Base-by-base conservation (phyloP, 2,888 invertebrate genomes). In the Mimumesa dahlbomi region DNA sequence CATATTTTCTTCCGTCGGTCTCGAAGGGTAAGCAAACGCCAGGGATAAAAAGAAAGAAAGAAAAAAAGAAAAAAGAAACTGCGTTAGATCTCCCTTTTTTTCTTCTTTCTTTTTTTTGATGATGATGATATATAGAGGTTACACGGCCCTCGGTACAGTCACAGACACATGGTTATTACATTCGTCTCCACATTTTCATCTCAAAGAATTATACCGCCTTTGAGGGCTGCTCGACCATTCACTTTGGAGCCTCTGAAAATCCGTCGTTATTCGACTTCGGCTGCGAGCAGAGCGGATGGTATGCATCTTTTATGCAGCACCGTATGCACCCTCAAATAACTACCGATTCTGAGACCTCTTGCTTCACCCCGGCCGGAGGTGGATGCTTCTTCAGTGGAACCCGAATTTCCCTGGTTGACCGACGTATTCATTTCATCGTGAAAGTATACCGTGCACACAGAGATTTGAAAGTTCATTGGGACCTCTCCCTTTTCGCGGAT, bases 171-270 rank as follows among this genome's bases (percentile, higher is more conserved):
- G 57, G 53, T 72, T 61, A 72, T 72, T 68, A 65, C 68, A 61
- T 59, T 54, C 67, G 68, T 73, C 65, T 59, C 62, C 68, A 65
- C 62, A 69, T 73, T 69, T 75, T 73, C 75, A 69, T 75, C 67
- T 75, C 73, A 73, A 75, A 73, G 75, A 75, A 75, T 73, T 68
- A 75, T 62, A 65, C 45, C 40, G n/a, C 56, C 69, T 75, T 73
- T 75, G 73, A 66, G 36, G 54, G 46, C 22, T 49, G 48, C 43
- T 73, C 65, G 73, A 46, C 56, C 73, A 73, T 73, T 75, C 75
- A 53, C 72, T 69, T 64, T 69, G 50, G 58, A 61, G 59, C 19
- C 31, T 25, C 48, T 57, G 58, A 59, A 63, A 59, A 69, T 66
- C 69, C 75, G 66, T 69, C 73, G 73, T 69, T 69, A 62, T 62